A percentile compares a stretch with the other conserved stretches of the same genome.
Evolutionary conservation across 2,113 vertebrate species (phyloP).

Genomic region (Lagopus muta): DNA sequence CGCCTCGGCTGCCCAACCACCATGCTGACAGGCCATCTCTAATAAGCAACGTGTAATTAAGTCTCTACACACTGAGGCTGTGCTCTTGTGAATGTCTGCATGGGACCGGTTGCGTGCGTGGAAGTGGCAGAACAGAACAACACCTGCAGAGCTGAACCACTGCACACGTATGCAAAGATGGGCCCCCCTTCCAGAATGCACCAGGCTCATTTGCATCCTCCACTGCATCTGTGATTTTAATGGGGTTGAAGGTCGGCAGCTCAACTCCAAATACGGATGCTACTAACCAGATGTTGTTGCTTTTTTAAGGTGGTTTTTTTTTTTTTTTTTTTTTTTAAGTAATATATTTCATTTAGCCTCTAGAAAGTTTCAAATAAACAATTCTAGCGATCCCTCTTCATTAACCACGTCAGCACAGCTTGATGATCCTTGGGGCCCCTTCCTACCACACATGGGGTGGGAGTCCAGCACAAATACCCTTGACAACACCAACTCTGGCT

Average conservation of each 20-base stretch:
- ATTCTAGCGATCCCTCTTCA: slow-evolving; percentile 41
- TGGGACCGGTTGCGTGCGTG: background rate
- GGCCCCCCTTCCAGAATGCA: background rate
- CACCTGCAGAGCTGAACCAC: background rate
- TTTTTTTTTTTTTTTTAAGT: background rate
- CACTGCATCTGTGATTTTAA: fast-evolving
- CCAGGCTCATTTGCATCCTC: background rate
- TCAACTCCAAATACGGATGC: background rate
- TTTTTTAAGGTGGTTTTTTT: background rate
- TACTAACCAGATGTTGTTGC: background rate
- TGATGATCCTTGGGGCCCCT: too few relatives aligned
- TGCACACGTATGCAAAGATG: background rate
- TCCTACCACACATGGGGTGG: background rate
- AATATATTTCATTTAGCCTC: background rate
- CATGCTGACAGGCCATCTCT: background rate
- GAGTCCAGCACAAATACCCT: background rate
- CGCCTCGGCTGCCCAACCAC: slow-evolving; percentile 22
- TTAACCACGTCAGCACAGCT: background rate
- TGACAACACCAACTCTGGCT: background rate
- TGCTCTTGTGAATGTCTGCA: fast-evolving
- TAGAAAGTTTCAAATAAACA: slow-evolving; percentile 41
- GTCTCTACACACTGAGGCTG: background rate
- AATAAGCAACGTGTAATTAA: slow-evolving; percentile 22
- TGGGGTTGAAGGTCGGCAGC: background rate
- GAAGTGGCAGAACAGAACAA: background rate